Base-by-base conservation (phyloP, 2,888 invertebrate species). In the Pegoplata infirma region DNA sequence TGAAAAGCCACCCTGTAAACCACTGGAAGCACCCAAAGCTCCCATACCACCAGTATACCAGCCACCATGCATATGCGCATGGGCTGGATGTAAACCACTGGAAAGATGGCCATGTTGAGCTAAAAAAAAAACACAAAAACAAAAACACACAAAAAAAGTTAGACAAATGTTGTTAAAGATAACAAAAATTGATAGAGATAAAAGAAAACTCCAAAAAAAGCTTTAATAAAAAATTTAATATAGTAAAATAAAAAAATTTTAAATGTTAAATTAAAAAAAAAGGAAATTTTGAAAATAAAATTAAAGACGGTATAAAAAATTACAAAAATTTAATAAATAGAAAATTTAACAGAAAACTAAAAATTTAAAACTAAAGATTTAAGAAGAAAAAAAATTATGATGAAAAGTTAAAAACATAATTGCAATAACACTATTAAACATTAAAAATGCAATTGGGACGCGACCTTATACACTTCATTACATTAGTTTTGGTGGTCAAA, bases 101-200 rank as follows among this genome's bases (percentile, higher is more conserved):
- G 92, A 92, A 85, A 92, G 92, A 89, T 90, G 90, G 83, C 92
- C 92, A 88, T 93, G 93, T 89, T 93, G 93, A 86, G 93, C 93
- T 93, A 90, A 63, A 85, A 82, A 78, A 14, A 64, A 75, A 76
- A 67, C 36, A 77, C 36, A 8, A 71, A 49, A 71, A 58, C 6
- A 69, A 55, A 61, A 66, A 44, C 56, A 16, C 17, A 51, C 40
- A 49, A 58, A 5, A 28, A 51, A 51, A 8, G n/a, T 19, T 58
- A 58, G 14, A 23, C 8, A 25, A 58, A 58, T 16, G 6, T 21
- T 8, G 63, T 28, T 14, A 28, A 47, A 36, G 19, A 58, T 17
- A 32, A 53, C 44, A 19, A 47, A 25, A 53, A 40, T 6, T 25
- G 40, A 14, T 16, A 55, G 36, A 23, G 7, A 56, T n/a, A n/a